Conservation (phyloP, 2,888 invertebrate species). For the Orthonevra nobilis region DNA sequence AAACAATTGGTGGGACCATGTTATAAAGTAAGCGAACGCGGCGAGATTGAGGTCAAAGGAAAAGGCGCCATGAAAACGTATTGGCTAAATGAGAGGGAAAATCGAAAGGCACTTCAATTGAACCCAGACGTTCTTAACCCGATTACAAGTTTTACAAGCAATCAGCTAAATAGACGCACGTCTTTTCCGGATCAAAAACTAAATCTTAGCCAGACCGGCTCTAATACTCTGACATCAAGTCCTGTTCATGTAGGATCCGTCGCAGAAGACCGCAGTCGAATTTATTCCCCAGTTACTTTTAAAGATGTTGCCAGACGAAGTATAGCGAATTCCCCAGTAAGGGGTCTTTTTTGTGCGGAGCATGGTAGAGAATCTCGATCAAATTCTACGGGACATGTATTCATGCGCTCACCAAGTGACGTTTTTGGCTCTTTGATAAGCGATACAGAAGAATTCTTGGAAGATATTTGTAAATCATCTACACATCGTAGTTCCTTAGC, state of each 20-base stretch:
- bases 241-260: conserved; percentile 69
- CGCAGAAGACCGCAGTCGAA: conserved; percentile 84
- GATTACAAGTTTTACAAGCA: conserved; percentile 71
- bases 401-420: conserved; percentile 82
- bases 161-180: neutral
- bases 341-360: conserved; percentile 79
- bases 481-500: conserved; percentile 75
- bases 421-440: conserved; percentile 82
- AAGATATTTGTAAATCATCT: conserved; percentile 74
- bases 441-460: conserved; percentile 82
- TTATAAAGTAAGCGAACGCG: conserved; percentile 89
- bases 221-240: conserved; percentile 39
- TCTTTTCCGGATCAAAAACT: conserved; percentile 42
- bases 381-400: conserved; percentile 84
- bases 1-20: conserved; percentile 86
- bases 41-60: conserved; percentile 94
- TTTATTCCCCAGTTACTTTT: conserved; percentile 92
- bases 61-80: conserved; percentile 95
- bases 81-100: conserved; percentile 89
- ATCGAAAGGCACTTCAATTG: conserved; percentile 82
- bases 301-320: conserved; percentile 91
- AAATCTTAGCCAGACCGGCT: conserved; percentile 41
- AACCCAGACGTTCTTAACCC: conserved; percentile 74
- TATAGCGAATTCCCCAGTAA: conserved; percentile 88
- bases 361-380: conserved; percentile 84